phyloP scores from a whole-genome alignment of 2,888 invertebrate species.

The Perithous albicinctus region DNA sequence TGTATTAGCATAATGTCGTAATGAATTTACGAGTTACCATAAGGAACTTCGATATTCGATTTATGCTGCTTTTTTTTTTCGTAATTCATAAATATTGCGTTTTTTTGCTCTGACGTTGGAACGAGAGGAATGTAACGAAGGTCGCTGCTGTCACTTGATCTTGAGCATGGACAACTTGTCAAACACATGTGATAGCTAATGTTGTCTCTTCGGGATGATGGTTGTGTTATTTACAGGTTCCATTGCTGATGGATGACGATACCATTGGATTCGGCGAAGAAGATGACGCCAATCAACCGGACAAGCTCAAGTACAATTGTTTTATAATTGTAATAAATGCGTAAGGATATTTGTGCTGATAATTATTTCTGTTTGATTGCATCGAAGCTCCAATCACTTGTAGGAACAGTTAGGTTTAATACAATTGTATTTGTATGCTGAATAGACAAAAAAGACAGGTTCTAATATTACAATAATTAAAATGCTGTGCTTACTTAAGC shows the following conservation, averaged over 20 bases:
- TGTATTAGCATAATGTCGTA: constrained; percentile 27
- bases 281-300: constrained; percentile 87
- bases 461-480: no score
- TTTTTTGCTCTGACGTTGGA: constrained; percentile 38
- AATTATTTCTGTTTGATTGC: no score
- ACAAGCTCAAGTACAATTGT: constrained; percentile 82
- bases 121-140: constrained; percentile 7
- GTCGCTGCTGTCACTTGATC: constrained; percentile 15
- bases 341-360: no score
- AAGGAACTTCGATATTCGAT: not conserved
- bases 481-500: no score
- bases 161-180: not conserved
- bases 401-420: no score
- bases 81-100: constrained; percentile 55
- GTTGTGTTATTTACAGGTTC: constrained; percentile 88
- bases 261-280: constrained; percentile 95
- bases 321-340: not conserved
- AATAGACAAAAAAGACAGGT: no score
- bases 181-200: constrained; percentile 21
- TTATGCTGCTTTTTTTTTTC: constrained; percentile 26
- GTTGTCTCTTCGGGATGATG: constrained; percentile 70
- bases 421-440: no score
- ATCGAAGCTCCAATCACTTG: no score
- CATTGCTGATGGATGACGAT: constrained; percentile 93
- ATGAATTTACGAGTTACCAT: constrained; percentile 17